Evolutionary conservation across 2,888 invertebrate species (phyloP).

Genomic region (Camptogramma bilineatum): DNA sequence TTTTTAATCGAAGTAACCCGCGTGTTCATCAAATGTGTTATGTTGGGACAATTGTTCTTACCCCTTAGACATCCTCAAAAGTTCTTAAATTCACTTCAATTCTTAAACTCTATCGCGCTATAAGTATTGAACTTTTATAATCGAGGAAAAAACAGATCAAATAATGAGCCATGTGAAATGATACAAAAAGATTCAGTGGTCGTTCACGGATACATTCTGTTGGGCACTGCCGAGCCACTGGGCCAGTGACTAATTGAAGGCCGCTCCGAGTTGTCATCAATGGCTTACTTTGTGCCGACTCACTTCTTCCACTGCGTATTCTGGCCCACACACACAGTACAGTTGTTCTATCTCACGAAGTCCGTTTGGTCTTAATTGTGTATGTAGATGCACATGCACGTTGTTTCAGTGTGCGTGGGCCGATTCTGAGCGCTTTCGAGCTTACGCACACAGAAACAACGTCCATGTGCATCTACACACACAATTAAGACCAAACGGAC

Average conservation of each 20-base stretch:
- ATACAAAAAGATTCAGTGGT: neutral
- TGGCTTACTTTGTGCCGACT: neutral
- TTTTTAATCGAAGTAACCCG: too few species aligned
- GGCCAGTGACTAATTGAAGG: neutral
- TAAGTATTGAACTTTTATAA: neutral
- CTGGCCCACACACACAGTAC: too few species aligned
- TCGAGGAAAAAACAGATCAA: neutral
- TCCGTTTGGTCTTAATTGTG: too few species aligned
- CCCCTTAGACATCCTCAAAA: neutral
- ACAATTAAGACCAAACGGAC: too few species aligned
- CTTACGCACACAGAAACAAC: too few species aligned
- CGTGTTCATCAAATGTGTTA: too few species aligned
- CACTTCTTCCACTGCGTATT: neutral
- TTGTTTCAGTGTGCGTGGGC: too few species aligned
- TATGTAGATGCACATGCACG: too few species aligned
- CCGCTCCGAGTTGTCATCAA: neutral
- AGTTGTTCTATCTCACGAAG: too few species aligned
- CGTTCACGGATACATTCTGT: neutral
- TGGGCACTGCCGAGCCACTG: neutral
- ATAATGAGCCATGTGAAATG: neutral
- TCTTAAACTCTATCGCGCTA: neutral
- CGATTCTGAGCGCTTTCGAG: too few species aligned
- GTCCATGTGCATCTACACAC: too few species aligned
- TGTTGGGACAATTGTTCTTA: neutral
- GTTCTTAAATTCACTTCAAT: too few species aligned